Base-by-base conservation (phyloP, 1,140 invertebrate species). In the Psix sp. region DNA sequence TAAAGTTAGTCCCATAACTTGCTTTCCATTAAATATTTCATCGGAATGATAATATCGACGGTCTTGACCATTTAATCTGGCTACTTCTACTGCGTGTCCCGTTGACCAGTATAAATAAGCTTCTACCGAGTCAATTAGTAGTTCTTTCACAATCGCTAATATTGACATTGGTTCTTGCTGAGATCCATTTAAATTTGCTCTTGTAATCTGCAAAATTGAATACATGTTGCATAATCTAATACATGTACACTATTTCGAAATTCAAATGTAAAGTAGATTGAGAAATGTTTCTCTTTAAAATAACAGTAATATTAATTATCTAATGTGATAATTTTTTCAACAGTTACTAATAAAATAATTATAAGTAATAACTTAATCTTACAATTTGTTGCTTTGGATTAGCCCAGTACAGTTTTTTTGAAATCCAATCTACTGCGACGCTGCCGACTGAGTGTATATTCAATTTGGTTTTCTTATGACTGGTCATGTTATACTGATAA, bases 81-180 rank as follows among this genome's bases (percentile, higher is more conserved):
- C 91, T 24, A 92, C 91, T 85, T 95, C 93, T 0, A 98, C 90
- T 0, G 93, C 91, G 65, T 94, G 91, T 0, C 91, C 91, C 0
- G 95, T 97, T 5, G 94, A 93, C 93, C 95, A 98, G 78, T 97
- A 96, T 13, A 98, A 88, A 70, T 93, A 92, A 0, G 94, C 96
- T 70, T 91, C 90, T 2, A 92, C 71, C 0, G 95, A 91, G 82
- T 98, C 96, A 15, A 97, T 91, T 13, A 92, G 91, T 11, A 97
- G 82, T 76, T 95, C 93, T 77, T 93, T 92, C 3, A 94, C 94
- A 13, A 92, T 89, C 1, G 93, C 93, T 9, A 94, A 86, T 57
- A 95, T 91, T 2, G 92, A 92, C 40, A 96, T 89, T 4, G 92
- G 91, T 81, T 96, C 94, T 70, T 91, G 89, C 13, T 91, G 87